Evolutionary conservation across 2,888 invertebrate genomes (phyloP), one percentile per base, ranked within the genome.

Genomic region (Idaea biselata): DNA sequence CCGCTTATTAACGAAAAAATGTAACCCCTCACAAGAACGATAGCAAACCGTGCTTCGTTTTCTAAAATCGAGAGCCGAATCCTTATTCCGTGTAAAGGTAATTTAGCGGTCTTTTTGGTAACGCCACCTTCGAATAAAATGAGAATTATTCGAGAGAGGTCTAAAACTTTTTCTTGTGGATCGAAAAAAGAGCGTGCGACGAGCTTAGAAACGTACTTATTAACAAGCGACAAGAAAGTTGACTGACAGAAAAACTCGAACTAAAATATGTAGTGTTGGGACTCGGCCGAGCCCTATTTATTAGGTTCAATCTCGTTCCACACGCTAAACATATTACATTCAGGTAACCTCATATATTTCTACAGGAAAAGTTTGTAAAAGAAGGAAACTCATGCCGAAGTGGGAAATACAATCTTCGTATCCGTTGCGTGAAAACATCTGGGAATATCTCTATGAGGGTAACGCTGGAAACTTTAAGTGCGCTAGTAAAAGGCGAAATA

Each of bases 341-440:
- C 82, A 75, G 79, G 79, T 81, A 78, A 75, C 76, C 75, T 65
- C 68, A 63, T 66, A 68, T 73, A 77, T 76, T 72, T 75, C 65
- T 66, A 64, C 80, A 89, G 90, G 85, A 71, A 87, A 83, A 83
- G 78, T 81, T 75, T 70, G 76, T 68, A 81, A 80, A 71, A 79
- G 73, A 68, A 84, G 79, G 74, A 88, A 81, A 78, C 79, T 77
- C 68, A 69, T 79, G 68, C 73, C 78, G 62, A 74, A 79, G 64
- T 81, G 84, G 82, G 84, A 84, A 79, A 82, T 81, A 74, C 84
- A 81, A 77, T 87, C 88, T 67, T 79, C 80, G 71, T 83, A 84
- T 76, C 84, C 84, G 68, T 73, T 82, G 73, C 84, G 85, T 60
- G 81, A 80, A 74, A 86, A 86, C 82, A 85, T 86, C 75, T 86